phyloP scores from a whole-genome alignment of 2,113 vertebrate species.

The Semnornis frantzii region DNA sequence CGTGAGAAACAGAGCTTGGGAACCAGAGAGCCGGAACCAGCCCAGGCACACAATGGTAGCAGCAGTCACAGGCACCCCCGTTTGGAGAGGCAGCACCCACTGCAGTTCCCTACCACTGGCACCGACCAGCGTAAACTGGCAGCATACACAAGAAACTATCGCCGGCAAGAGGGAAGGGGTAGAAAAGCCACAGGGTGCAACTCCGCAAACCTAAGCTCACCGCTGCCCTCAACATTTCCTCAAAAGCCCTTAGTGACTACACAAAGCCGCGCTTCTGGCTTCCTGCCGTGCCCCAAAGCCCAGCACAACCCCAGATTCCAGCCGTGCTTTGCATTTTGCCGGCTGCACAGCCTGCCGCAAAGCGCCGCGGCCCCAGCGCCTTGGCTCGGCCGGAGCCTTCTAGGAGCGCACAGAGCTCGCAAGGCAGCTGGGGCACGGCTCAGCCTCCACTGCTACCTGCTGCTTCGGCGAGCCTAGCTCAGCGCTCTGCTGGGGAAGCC shows the following conservation, averaged over 20 bases:
- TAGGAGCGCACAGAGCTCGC: background rate
- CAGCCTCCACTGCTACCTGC: background rate
- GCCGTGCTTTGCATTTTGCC: background rate
- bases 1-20: background rate
- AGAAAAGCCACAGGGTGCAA: background rate
- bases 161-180: background rate
- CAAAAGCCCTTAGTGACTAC: background rate
- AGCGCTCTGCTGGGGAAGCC: background rate
- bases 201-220: background rate
- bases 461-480: background rate
- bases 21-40: background rate
- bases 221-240: conserved; percentile 25
- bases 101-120: background rate
- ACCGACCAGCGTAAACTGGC: background rate
- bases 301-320: conserved; percentile 18
- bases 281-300: background rate
- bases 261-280: background rate
- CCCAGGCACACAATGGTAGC: background rate
- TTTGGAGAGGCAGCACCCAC: background rate
- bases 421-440: background rate
- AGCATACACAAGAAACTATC: background rate
- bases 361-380: background rate
- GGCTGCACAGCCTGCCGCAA: background rate
- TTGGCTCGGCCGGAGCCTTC: background rate
- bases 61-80: background rate